phyloP scores from a whole-genome alignment of 2,888 invertebrate species.

The Clanis bilineata region DNA sequence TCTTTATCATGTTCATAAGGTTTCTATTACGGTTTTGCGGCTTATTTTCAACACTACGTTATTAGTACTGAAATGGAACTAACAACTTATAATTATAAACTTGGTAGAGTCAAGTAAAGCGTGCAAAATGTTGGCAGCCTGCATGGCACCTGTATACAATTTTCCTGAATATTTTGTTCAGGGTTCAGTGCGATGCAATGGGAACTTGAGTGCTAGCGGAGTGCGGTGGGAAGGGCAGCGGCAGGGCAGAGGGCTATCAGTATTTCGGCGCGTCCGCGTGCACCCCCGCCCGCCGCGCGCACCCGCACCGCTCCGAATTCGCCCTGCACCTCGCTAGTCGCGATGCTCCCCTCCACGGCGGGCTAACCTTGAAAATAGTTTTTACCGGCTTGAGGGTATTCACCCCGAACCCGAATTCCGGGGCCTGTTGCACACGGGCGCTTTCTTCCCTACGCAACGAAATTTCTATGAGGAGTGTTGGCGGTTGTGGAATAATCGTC shows the following conservation, averaged over 20 bases:
- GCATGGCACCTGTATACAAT: no score
- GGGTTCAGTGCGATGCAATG: conserved; percentile 55
- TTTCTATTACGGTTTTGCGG: no score
- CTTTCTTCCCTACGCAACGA: conserved; percentile 44
- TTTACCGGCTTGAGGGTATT: conserved; percentile 81
- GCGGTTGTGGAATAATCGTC: conserved; percentile 40
- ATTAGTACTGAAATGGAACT: no score
- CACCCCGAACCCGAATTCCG: conserved; percentile 80
- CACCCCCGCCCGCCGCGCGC: conserved; percentile 38
- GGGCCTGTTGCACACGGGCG: conserved; percentile 66
- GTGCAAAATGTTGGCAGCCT: neutral
- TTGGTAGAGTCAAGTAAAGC: neutral
- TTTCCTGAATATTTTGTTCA: conserved; percentile 29
- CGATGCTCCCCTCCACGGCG: conserved; percentile 74
- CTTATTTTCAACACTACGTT: no score
- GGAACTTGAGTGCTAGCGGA: conserved; percentile 36
- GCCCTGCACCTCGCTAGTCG: conserved; percentile 71
- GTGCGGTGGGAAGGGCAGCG: conserved; percentile 36
- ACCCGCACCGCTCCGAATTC: conserved; percentile 63
- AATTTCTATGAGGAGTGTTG: conserved; percentile 59
- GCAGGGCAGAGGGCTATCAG: conserved; percentile 67
- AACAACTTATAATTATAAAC: no score
- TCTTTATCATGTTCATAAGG: no score
- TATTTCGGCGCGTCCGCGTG: conserved; percentile 78
- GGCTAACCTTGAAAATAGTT: conserved; percentile 82